phyloP scores from a whole-genome alignment of 1,140 invertebrate species.

The Eurosta solidaginis region DNA sequence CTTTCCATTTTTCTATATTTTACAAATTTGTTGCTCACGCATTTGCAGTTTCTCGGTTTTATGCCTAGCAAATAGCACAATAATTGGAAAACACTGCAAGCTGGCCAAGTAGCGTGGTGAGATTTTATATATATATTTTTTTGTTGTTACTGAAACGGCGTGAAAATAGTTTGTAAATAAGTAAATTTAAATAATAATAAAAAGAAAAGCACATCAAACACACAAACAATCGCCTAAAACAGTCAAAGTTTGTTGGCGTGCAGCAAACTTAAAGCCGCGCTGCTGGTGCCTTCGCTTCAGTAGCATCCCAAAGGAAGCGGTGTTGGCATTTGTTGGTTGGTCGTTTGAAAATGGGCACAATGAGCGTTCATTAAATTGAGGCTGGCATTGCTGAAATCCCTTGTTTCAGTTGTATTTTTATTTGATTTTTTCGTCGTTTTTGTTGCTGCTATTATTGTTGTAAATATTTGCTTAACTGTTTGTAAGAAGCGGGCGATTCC shows the following conservation, averaged over 20 bases:
- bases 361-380: neutral
- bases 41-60: neutral
- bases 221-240: neutral
- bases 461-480: constrained; percentile 13
- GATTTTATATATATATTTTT: neutral
- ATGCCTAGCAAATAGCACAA: constrained; percentile 15
- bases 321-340: neutral
- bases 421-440: too few species aligned
- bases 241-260: neutral
- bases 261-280: neutral
- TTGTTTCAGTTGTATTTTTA: neutral
- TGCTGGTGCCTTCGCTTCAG: too few species aligned
- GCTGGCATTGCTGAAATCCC: neutral
- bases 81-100: constrained; percentile 12
- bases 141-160: neutral
- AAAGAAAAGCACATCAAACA: neutral
- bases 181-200: too few species aligned
- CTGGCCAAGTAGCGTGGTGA: neutral
- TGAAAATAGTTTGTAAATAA: constrained; percentile 15
- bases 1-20: too few species aligned
- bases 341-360: neutral
- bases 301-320: neutral
- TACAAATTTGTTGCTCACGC: too few species aligned
- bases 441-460: neutral
- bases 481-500: neutral